Conservation (phyloP, 2,888 invertebrate species). For the Papilio protenor region DNA sequence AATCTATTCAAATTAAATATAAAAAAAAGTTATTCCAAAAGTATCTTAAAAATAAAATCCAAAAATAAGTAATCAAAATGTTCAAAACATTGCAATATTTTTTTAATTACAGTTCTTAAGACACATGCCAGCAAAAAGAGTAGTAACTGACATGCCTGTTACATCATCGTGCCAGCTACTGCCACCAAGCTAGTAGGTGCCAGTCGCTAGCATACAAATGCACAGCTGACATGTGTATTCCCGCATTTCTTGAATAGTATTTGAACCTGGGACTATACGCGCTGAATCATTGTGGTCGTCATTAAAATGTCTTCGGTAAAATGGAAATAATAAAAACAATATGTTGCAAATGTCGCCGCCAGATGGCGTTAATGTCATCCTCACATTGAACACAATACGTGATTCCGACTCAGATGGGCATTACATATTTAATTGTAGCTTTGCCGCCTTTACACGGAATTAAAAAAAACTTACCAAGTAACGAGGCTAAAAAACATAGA, state of each 20-base stretch:
- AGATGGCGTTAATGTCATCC: conserved; percentile 20
- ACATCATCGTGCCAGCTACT: too few species aligned
- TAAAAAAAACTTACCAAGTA: too few species aligned
- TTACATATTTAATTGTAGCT: conserved; percentile 4
- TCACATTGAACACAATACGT: conserved; percentile 3
- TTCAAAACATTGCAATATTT: too few species aligned
- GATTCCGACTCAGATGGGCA: background rate
- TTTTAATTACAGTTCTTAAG: too few species aligned
- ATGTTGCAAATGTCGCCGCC: background rate
- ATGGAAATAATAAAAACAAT: conserved; percentile 7
- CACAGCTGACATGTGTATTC: too few species aligned
- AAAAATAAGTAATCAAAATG: too few species aligned
- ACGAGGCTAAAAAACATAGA: background rate
- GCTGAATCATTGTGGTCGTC: background rate
- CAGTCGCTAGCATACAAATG: too few species aligned
- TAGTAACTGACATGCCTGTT: too few species aligned
- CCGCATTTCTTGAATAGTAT: background rate
- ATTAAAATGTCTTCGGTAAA: conserved; percentile 1
- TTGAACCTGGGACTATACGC: background rate
- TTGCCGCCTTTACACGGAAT: background rate
- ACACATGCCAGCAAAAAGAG: too few species aligned
- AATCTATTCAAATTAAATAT: background rate
- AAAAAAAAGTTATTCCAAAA: too few species aligned
- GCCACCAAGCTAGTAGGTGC: too few species aligned
- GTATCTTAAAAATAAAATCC: too few species aligned